A percentile compares a stretch with the other conserved stretches of the same genome.
Conservation (phyloP, 2,113 vertebrate species). For the Percina caprodes region DNA sequence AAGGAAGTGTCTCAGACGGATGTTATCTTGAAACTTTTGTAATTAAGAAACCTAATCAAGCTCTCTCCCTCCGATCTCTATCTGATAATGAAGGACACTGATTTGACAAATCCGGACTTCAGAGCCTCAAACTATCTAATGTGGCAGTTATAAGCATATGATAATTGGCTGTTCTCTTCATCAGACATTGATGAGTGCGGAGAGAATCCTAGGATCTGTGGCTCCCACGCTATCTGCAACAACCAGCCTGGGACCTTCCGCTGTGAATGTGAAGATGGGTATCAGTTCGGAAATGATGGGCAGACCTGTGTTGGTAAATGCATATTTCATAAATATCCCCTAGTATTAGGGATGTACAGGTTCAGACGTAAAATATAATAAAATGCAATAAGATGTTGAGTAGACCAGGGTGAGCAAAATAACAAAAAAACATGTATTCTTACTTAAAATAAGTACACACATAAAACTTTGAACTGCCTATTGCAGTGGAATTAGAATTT, state of each 20-base stretch:
- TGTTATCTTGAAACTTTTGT: slow-evolving; percentile 64
- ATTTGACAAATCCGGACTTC: slow-evolving; percentile 52
- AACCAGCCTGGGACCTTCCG: slow-evolving; percentile 95
- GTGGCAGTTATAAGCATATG: slow-evolving; percentile 18
- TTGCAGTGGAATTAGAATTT: slow-evolving; percentile 15
- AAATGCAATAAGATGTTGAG: slow-evolving; percentile 17
- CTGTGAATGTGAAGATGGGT: slow-evolving; percentile 91
- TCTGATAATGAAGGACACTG: slow-evolving; percentile 43
- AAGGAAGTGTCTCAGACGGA: slow-evolving; percentile 75
- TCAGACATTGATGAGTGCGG: slow-evolving; percentile 92
- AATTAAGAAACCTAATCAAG: slow-evolving; percentile 68
- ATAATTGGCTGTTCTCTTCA: slow-evolving; percentile 37
- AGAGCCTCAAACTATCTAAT: slow-evolving; percentile 5
- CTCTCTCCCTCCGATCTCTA: slow-evolving; percentile 38
- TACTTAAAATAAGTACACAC: neutral
- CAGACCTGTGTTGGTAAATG: slow-evolving; percentile 89
- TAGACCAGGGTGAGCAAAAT: slow-evolving; percentile 1
- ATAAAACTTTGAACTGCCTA: neutral
- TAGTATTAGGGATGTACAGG: neutral
- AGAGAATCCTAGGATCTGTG: slow-evolving; percentile 86
- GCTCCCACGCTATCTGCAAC: slow-evolving; percentile 87
- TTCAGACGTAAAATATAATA: slow-evolving; percentile 34
- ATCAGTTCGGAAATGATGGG: slow-evolving; percentile 87
- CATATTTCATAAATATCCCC: slow-evolving; percentile 10
- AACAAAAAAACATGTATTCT: slow-evolving; percentile 1